These are phyloP conservation scores for pig (Sus scrofa) DNA, from an alignment of 2,113 vertebrate species.

Conservation along the genomic window DNA sequence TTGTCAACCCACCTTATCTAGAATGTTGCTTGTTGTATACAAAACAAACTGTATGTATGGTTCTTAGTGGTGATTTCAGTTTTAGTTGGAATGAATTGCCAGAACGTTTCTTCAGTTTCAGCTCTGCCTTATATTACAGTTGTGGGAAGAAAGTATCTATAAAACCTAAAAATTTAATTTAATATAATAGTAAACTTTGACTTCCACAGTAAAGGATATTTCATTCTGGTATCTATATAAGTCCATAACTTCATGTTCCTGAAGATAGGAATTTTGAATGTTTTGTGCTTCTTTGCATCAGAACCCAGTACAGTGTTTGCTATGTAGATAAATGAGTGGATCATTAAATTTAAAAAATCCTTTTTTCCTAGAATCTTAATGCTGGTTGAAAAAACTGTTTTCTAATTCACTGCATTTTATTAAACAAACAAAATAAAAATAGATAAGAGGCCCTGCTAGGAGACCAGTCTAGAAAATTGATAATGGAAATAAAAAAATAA, in stretches of 20 bases:
- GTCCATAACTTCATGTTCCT: background rate
- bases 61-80: background rate
- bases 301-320: background rate
- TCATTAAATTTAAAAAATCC: background rate
- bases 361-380: background rate
- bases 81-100: background rate
- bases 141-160: background rate
- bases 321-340: background rate
- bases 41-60: background rate
- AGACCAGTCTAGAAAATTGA: background rate
- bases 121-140: background rate
- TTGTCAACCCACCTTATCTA: background rate
- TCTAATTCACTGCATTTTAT: background rate
- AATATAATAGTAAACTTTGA: background rate
- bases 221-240: background rate
- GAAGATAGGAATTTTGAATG: background rate
- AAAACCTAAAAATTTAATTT: background rate
- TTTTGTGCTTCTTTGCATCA: background rate
- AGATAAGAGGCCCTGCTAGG: background rate
- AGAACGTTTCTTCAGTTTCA: background rate
- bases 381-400: background rate
- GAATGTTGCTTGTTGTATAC: background rate
- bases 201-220: background rate
- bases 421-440: background rate
- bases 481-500: background rate